phyloP scores from a whole-genome alignment of 2,113 vertebrate genomes.

The Rhynchopsitta pachyrhyncha region DNA sequence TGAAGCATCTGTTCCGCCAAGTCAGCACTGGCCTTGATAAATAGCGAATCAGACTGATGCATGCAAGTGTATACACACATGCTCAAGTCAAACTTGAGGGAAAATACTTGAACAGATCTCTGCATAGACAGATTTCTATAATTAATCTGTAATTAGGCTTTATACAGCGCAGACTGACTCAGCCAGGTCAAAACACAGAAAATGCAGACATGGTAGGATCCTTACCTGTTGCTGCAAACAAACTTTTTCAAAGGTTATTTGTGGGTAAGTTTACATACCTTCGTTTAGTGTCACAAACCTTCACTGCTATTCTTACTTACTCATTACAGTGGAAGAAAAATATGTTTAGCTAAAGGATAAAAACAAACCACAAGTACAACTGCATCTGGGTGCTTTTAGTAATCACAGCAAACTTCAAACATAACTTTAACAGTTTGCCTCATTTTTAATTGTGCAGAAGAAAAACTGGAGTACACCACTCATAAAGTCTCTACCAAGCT shows the following conservation, averaged over 20 bases:
- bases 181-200: slow-evolving; percentile 43
- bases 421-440: background rate
- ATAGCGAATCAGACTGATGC: slow-evolving; percentile 64
- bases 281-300: slow-evolving; percentile 9
- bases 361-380: slow-evolving; percentile 30
- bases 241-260: slow-evolving; percentile 24
- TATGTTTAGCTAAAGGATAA: slow-evolving; percentile 50
- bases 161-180: slow-evolving; percentile 27
- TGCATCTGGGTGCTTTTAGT: background rate
- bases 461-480: background rate
- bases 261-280: slow-evolving; percentile 41
- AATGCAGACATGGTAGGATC: slow-evolving; percentile 46
- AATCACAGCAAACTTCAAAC: background rate
- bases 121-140: slow-evolving; percentile 55
- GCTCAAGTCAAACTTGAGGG: slow-evolving; percentile 45
- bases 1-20: slow-evolving; percentile 65
- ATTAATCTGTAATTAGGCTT: slow-evolving; percentile 65
- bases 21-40: slow-evolving; percentile 69
- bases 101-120: slow-evolving; percentile 48
- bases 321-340: background rate
- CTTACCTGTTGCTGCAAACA: slow-evolving; percentile 51
- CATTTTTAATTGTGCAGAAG: background rate
- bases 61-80: slow-evolving; percentile 51
- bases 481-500: background rate
- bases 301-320: slow-evolving; percentile 2